phyloP scores from a whole-genome alignment of 2,888 invertebrate genomes.

The Poecilus cupreus region DNA sequence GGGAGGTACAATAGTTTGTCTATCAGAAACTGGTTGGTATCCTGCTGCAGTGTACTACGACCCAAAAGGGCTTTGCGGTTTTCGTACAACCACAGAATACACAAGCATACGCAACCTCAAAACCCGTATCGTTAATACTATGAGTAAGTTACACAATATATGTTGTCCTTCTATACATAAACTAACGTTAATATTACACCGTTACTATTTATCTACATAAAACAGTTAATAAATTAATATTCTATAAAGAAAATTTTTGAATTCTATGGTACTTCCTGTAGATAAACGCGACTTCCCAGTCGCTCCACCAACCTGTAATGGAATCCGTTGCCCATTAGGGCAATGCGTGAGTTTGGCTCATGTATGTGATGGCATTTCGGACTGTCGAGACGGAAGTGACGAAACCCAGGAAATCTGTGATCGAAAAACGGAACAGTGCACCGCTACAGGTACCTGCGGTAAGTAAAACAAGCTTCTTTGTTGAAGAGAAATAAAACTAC shows the following conservation, averaged over 20 bases:
- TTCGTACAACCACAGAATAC: slow-evolving; percentile 72
- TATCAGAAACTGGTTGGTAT: slow-evolving; percentile 80
- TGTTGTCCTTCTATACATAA: no score
- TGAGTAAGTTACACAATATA: slow-evolving; percentile 71
- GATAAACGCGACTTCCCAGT: slow-evolving; percentile 59
- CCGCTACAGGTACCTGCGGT: slow-evolving; percentile 4
- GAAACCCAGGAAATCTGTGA: slow-evolving; percentile 76
- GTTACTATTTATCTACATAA: no score
- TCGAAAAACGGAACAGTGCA: slow-evolving; percentile 5
- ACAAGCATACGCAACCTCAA: slow-evolving; percentile 76
- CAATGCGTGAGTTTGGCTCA: slow-evolving; percentile 77
- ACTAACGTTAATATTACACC: no score
- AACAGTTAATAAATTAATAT: slow-evolving; percentile 44
- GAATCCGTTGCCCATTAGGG: slow-evolving; percentile 82
- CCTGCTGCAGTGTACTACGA: slow-evolving; percentile 81
- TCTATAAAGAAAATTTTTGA: no score
- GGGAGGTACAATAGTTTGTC: slow-evolving; percentile 83
- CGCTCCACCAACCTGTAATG: slow-evolving; percentile 73
- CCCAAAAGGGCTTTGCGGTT: slow-evolving; percentile 75
- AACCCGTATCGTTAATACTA: slow-evolving; percentile 73
- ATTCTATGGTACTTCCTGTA: slow-evolving; percentile 7
- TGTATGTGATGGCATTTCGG: slow-evolving; percentile 80
- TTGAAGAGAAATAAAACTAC: neutral
- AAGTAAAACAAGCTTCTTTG: neutral
- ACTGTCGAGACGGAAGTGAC: slow-evolving; percentile 83